Percentiles rank a stretch among this genome's conserved stretches.
These are phyloP conservation scores for Scylla paramamosain DNA, from an alignment of 1,140 invertebrate genomes.

Conservation along the genomic window DNA sequence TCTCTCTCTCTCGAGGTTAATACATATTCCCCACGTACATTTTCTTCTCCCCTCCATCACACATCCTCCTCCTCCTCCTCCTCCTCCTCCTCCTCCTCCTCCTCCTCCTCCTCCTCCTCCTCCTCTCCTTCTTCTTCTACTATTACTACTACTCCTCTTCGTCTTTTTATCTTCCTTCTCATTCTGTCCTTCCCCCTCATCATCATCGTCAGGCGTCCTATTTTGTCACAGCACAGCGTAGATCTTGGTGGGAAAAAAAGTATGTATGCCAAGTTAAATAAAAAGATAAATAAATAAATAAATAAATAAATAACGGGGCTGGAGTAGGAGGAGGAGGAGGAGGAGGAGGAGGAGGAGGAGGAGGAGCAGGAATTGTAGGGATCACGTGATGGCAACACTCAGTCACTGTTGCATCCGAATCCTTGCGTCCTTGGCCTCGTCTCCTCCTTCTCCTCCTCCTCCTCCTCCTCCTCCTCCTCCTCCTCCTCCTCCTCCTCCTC, in stretches of 20 bases:
- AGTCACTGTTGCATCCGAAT: not conserved
- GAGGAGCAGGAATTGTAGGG: not conserved
- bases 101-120: not conserved
- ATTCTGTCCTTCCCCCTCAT: too few species aligned
- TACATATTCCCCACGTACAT: not conserved
- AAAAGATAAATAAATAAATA: not conserved
- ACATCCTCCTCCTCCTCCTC: not conserved
- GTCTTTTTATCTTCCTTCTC: too few species aligned
- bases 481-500: not conserved
- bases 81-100: not conserved
- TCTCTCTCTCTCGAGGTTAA: conserved; percentile 36
- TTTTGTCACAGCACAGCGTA: too few species aligned
- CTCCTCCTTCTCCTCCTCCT: not conserved
- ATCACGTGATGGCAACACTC: not conserved
- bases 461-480: not conserved
- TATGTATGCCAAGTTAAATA: not conserved
- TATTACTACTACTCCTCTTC: too few species aligned
- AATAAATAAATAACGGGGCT: not conserved
- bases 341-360: not conserved
- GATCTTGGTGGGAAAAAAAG: too few species aligned
- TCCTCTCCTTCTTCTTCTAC: not conserved
- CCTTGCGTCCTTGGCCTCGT: not conserved
- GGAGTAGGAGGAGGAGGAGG: not conserved
- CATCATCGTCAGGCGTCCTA: too few species aligned
- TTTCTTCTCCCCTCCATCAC: not conserved